Evolutionary conservation across 64 coral and sea anemone genomes (phyloP).

Genomic region (Stichodactyla mertensii): DNA sequence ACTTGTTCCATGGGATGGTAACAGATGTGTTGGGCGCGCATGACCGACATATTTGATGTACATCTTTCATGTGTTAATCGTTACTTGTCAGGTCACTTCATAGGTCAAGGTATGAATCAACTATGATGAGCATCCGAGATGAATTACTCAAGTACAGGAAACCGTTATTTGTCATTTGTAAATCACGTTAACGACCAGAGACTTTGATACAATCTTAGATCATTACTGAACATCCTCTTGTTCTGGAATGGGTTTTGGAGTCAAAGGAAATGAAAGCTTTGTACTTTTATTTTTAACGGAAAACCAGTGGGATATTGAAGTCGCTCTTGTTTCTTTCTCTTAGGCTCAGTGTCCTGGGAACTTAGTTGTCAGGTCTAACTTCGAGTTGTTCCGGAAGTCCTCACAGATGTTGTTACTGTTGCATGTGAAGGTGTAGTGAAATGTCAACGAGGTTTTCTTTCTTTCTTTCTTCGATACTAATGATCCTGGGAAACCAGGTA

Average conservation of each 20-base stretch:
- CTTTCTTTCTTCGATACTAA: background rate
- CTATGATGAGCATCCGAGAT: background rate
- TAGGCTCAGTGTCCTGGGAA: background rate
- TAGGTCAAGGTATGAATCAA: slow-evolving; percentile 4
- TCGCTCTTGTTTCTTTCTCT: background rate
- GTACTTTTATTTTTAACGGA: background rate
- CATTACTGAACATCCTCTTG: background rate
- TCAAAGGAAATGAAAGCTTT: background rate
- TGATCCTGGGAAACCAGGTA: background rate
- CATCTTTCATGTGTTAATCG: slow-evolving; percentile 1
- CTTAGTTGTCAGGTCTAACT: background rate
- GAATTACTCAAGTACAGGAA: background rate
- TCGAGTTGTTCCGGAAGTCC: background rate
- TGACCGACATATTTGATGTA: background rate
- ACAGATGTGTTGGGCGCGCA: background rate
- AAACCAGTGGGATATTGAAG: background rate
- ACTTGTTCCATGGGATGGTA: background rate
- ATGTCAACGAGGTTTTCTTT: background rate
- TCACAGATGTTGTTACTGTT: background rate
- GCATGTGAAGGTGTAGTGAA: background rate
- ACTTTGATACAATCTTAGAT: slow-evolving; percentile 3
- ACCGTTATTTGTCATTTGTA: background rate
- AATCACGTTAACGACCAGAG: background rate
- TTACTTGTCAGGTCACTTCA: background rate
- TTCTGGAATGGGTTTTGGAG: background rate